Evolutionary conservation across 1,140 invertebrate species (phyloP), one percentile per base, ranked within the genome.

Genomic region (Anastrepha ludens): DNA sequence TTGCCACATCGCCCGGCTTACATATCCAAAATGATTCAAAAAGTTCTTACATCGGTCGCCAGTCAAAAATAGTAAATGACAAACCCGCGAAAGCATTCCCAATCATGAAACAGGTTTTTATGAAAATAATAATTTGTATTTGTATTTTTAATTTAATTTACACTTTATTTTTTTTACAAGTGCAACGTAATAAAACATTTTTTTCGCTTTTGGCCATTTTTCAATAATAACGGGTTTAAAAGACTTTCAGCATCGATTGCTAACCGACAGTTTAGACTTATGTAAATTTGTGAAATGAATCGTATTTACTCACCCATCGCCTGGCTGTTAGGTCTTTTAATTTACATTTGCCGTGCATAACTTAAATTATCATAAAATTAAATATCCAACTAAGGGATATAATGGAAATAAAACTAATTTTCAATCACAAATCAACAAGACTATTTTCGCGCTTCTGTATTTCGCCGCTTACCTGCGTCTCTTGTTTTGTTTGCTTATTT

Each of bases 391-490:
- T 81, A 55, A 81, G 9, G 47, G 50, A 11, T 67, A 67, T 29
- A 39, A 7, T 39, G 29, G 6, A 81, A 17, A 81, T 20, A 81
- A 81, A 81, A 41, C 15, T 41, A 9, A 55, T 55, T 81, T 81
- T 81, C 74, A 81, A 55, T 81, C 47, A 55, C 74, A 81, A 81
- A 81, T 81, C 74, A 81, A 81, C 74, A 81, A 81, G 74, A 55
- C 47, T 41, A 2, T 55, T 55, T 55, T 55, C n/a, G 17, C 74
- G 74, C 74, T 81, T 81, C 74, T 81, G 74, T 81, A 81, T 81
- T 81, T 44, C 44, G 29, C 1, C 50, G 74, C 15, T 50, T 47
- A 58, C 74, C 47, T 55, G 55, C 44, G n/a, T 81, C 5, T 17
- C n/a, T 15, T 9, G 9, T 44, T 81, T 81, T 55, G 5, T 58